phyloP scores from a whole-genome alignment of 2,797 vertebrate species.

The Dallia pectoralis region DNA sequence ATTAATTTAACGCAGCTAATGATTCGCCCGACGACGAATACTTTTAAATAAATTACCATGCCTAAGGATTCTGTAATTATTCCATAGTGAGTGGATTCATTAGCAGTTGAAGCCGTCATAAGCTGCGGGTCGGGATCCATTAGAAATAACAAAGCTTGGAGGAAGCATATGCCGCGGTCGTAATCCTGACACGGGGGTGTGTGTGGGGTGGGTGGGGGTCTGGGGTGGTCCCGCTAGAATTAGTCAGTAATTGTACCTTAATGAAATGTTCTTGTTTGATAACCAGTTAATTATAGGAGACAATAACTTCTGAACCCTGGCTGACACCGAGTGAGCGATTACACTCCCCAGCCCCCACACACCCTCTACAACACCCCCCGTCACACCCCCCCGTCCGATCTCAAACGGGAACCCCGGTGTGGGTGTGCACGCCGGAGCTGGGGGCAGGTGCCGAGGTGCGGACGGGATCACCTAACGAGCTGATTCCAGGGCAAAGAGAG shows the following conservation, averaged over 20 bases:
- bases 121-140: slow-evolving; percentile 80
- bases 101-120: slow-evolving; percentile 83
- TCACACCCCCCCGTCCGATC: background rate
- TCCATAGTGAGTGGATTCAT: slow-evolving; percentile 85
- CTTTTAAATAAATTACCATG: slow-evolving; percentile 88
- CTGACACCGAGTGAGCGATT: slow-evolving; percentile 77
- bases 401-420: too few relatives aligned
- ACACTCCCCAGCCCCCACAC: slow-evolving; percentile 37
- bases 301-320: slow-evolving; percentile 77
- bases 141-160: slow-evolving; percentile 80
- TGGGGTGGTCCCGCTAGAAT: slow-evolving; percentile 78
- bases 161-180: slow-evolving; percentile 79
- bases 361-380: background rate
- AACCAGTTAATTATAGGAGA: slow-evolving; percentile 92
- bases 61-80: slow-evolving; percentile 87
- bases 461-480: too few relatives aligned
- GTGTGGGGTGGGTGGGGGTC: too few relatives aligned
- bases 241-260: slow-evolving; percentile 88
- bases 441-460: too few relatives aligned
- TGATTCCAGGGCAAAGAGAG: too few relatives aligned
- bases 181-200: slow-evolving; percentile 79
- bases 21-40: slow-evolving; percentile 79
- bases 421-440: too few relatives aligned
- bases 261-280: slow-evolving; percentile 95
- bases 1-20: slow-evolving; percentile 89